Base-by-base conservation (phyloP, 2,888 invertebrate genomes). In the Drosophila siamana region DNA sequence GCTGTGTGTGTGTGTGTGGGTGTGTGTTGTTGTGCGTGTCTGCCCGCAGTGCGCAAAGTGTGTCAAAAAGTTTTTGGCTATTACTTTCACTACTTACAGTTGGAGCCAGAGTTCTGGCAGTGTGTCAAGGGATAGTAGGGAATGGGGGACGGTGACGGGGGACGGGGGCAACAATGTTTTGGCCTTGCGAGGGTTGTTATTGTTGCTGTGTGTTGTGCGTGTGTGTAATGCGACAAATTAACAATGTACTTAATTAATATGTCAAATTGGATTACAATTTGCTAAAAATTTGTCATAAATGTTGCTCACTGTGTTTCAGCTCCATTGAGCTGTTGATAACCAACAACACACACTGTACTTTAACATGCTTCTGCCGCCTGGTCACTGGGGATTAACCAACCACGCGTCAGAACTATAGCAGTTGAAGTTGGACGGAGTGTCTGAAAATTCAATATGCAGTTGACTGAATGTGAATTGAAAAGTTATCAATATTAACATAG, bases 171-270 rank as follows among this genome's bases (percentile, higher is more conserved):
- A 0, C 1, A 8, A 40, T 41, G 26, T 36, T 33, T 28, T 62
- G 43, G 26, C 50, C 60, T 57, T 63, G 24, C 59, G 57, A 54
- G 72, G 78, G 73, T 66, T 57, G 69, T 46, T 52, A 33, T 36
- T 28, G 38, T 55, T n/a, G 43, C 19, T 16, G n/a, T 13, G 30
- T 50, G 43, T 36, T 52, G 69, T 56, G 63, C 38, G 68, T 73
- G 69, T 70, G 66, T 79, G 88, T 87, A 81, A 81, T 78, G 74
- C 63, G 85, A 78, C 85, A 81, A 84, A 84, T 87, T 87, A 84
- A 84, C 83, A 77, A 78, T 88, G 88, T 88, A 71, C 69, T 83
- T 86, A 88, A 85, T 85, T 85, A 86, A 85, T 88, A 80, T 88
- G 80, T 78, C 72, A 75, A 86, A 79, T 85, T 85, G 80, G 75